Evolutionary conservation across 2,888 invertebrate species (phyloP), one percentile per base, ranked within the genome.

Genomic region (Mesorhabditis belari): DNA sequence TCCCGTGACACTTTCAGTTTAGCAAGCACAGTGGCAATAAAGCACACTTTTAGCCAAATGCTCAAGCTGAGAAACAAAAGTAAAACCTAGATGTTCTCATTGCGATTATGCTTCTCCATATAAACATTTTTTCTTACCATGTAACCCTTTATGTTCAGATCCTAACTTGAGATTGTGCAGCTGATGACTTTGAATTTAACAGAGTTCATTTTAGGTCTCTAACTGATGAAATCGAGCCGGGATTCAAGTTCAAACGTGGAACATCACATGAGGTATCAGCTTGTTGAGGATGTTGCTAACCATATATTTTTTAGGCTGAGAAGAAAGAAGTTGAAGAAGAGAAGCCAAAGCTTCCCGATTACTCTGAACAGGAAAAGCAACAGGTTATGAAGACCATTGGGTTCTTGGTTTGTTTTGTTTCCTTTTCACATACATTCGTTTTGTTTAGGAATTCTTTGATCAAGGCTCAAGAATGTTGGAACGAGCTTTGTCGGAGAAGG

Each of bases 381-480:
- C 44, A 35, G 44, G n/a, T 35, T n/a, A 35, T 35, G 44, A 35
- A 9, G 12, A 35, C 44, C 1, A 9, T 35, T n/a, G 44, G 12
- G 12, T 35, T 35, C 2, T n/a, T 17, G 44, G 44, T 35, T 17
- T 35, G 12, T n/a, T n/a, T n/a, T 35, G 35, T 35, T 35, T 35
- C 17, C 35, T 87, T 89, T 72, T 87, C 92, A n/a, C 89, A 92
- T 3, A 88, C 92, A 74, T 87, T 96, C 66, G 88, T 98, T 81
- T 96, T 98, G 83, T 87, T 96, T 67, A 95, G 94, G n/a, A 88
- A 74, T 98, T 96, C 84, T 88, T 98, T 79, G 88, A 90, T 75
- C 87, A 89, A 72, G 87, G 92, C n/a, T 89, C 92, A 3, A 88
- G 92, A 74, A 87, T 96, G 66, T 88, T 98, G 81, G 96, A 98